Evolutionary conservation across 2,113 vertebrate species (phyloP).

Genomic region (Passer montanus): DNA sequence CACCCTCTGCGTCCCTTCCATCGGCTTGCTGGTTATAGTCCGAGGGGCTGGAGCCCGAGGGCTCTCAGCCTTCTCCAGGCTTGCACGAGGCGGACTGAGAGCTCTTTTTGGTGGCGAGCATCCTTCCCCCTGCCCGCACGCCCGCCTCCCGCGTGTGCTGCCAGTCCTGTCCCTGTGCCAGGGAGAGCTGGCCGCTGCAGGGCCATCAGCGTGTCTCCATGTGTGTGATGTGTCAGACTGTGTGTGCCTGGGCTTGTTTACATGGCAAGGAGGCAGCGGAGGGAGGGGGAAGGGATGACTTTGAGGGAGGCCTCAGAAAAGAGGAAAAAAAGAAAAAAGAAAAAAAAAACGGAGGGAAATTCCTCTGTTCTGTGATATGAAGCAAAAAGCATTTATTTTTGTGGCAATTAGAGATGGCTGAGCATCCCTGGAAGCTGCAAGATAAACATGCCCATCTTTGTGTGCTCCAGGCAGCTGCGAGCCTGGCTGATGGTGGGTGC

Average conservation of each 20-base stretch:
- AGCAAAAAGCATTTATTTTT: slow-evolving; percentile 54
- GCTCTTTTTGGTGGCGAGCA: background rate
- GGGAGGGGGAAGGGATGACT: slow-evolving; percentile 32
- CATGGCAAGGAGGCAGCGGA: slow-evolving; percentile 2
- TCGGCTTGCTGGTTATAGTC: background rate
- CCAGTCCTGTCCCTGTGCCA: slow-evolving; percentile 19
- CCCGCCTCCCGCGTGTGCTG: background rate
- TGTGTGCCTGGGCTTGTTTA: slow-evolving; percentile 44
- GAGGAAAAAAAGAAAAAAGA: background rate
- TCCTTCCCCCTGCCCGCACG: background rate
- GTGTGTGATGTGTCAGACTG: slow-evolving; percentile 53
- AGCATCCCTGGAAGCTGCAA: slow-evolving; percentile 34
- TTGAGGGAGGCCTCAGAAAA: slow-evolving; percentile 30
- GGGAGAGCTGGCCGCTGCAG: background rate
- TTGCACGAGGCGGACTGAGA: background rate
- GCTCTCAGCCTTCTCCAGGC: background rate
- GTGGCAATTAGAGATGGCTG: slow-evolving; percentile 50
- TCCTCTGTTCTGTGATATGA: slow-evolving; percentile 26
- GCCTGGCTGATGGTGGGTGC: background rate
- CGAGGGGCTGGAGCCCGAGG: background rate
- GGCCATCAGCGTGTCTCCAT: slow-evolving; percentile 30
- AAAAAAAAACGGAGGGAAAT: background rate
- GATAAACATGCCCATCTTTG: background rate
- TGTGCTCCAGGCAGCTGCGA: background rate
- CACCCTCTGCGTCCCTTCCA: background rate